phyloP scores from a whole-genome alignment of 2,888 invertebrate genomes.

The Scaptomyza caliginosa region DNA sequence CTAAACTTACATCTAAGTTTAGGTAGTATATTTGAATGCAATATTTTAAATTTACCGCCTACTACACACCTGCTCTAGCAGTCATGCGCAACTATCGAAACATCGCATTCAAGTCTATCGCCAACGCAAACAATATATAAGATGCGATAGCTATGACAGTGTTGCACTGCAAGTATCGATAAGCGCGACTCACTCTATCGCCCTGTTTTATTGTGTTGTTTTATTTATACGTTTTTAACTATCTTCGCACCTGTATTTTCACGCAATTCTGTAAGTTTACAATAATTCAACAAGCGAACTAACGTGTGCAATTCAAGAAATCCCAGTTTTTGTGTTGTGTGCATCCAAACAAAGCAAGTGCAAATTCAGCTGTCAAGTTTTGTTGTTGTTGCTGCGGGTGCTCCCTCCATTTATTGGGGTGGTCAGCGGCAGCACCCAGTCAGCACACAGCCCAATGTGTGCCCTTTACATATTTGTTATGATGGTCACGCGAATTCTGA shows the following conservation, averaged over 20 bases:
- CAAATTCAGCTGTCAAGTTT: slow-evolving; percentile 65
- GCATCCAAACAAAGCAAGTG: slow-evolving; percentile 43
- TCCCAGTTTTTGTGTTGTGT: slow-evolving; percentile 8
- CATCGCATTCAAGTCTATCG: slow-evolving; percentile 22
- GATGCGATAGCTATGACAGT: slow-evolving; percentile 43
- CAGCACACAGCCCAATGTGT: slow-evolving; percentile 26
- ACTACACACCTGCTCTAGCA: slow-evolving; percentile 22
- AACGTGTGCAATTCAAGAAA: slow-evolving; percentile 23
- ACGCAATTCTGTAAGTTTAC: slow-evolving; percentile 66
- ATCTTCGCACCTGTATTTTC: slow-evolving; percentile 55
- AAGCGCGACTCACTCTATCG: slow-evolving; percentile 50
- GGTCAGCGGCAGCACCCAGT: slow-evolving; percentile 25
- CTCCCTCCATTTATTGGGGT: slow-evolving; percentile 36
- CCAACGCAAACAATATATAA: not conserved
- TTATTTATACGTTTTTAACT: slow-evolving; percentile 64
- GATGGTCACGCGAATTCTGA: slow-evolving; percentile 71
- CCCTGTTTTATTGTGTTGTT: slow-evolving; percentile 70
- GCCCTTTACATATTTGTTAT: slow-evolving; percentile 55
- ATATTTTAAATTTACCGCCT: slow-evolving; percentile 39
- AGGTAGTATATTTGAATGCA: not conserved
- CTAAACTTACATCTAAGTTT: slow-evolving; percentile 1
- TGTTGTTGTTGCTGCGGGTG: slow-evolving; percentile 37
- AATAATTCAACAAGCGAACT: slow-evolving; percentile 47
- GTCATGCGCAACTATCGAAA: slow-evolving; percentile 43
- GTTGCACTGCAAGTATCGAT: slow-evolving; percentile 54